Percentiles rank a stretch among this genome's conserved stretches.
These are phyloP conservation scores for Dryoscopus gambensis DNA, from an alignment of 2,113 vertebrate genomes.

Conservation along the genomic window DNA sequence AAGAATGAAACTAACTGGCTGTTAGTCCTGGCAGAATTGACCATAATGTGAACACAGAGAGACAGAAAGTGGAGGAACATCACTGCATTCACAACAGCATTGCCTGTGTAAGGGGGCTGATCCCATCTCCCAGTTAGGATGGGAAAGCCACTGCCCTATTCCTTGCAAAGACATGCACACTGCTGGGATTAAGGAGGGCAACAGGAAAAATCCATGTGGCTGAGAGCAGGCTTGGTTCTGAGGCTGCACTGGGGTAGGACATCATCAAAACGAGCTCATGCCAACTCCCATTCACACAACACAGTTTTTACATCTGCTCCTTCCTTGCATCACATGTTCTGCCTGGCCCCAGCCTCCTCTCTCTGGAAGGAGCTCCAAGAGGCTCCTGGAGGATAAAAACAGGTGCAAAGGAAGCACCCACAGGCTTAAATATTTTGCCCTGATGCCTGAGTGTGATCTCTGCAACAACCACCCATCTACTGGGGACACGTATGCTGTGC, in stretches of 20 bases:
- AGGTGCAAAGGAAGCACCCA: not conserved
- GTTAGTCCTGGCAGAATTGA: not conserved
- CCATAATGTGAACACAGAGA: not conserved
- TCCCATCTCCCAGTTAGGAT: accelerated
- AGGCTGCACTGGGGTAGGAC: not conserved
- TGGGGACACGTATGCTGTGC: accelerated
- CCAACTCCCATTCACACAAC: not conserved
- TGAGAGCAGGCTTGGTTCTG: not conserved
- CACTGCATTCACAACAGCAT: not conserved
- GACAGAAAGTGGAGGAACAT: not conserved
- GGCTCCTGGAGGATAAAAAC: not conserved
- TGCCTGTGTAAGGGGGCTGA: not conserved
- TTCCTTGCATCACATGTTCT: accelerated
- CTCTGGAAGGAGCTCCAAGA: not conserved
- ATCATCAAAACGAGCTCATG: accelerated
- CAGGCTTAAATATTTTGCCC: not conserved
- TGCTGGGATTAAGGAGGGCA: not conserved
- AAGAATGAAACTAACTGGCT: not conserved
- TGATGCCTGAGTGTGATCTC: not conserved
- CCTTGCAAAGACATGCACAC: not conserved
- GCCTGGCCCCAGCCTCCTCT: not conserved
- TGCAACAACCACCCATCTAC: not conserved
- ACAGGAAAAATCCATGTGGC: not conserved
- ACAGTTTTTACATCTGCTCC: not conserved
- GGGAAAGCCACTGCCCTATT: not conserved